Conservation (phyloP, 1,140 invertebrate genomes). For the Pissodes strobi region DNA sequence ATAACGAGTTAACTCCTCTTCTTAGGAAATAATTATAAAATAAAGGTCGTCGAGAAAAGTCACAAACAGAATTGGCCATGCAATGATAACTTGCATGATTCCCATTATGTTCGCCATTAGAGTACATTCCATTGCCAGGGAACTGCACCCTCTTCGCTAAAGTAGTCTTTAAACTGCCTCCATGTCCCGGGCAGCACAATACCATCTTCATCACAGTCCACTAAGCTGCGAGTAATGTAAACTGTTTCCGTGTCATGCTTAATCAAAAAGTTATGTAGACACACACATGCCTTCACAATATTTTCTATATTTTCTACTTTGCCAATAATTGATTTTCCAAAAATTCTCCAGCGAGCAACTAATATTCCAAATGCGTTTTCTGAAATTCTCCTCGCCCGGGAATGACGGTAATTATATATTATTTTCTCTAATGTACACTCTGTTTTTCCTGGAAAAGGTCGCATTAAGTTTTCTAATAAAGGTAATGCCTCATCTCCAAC, state of each 20-base stretch:
- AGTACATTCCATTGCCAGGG: not conserved
- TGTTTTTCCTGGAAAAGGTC: constrained; percentile 30
- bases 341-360: constrained; percentile 13
- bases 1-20: too few relatives aligned
- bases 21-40: too few relatives aligned
- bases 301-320: constrained; percentile 10
- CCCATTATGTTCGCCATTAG: too few relatives aligned
- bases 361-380: constrained; percentile 26
- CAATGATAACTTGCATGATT: too few relatives aligned
- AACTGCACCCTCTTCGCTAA: not conserved
- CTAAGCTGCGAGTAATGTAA: not conserved
- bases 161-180: not conserved
- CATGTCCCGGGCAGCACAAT: not conserved
- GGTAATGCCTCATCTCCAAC: constrained; percentile 59
- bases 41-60: too few relatives aligned
- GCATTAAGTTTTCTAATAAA: too few relatives aligned
- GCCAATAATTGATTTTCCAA: constrained; percentile 7
- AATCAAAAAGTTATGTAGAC: constrained; percentile 10
- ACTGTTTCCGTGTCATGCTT: too few relatives aligned
- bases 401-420: constrained; percentile 24
- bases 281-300: constrained; percentile 7
- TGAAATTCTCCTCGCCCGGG: not conserved
- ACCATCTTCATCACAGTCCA: not conserved
- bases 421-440: too few relatives aligned
- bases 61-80: too few relatives aligned